Evolutionary conservation across 2,113 vertebrate genomes (phyloP).

Genomic region (Microcebus jonahi): DNA sequence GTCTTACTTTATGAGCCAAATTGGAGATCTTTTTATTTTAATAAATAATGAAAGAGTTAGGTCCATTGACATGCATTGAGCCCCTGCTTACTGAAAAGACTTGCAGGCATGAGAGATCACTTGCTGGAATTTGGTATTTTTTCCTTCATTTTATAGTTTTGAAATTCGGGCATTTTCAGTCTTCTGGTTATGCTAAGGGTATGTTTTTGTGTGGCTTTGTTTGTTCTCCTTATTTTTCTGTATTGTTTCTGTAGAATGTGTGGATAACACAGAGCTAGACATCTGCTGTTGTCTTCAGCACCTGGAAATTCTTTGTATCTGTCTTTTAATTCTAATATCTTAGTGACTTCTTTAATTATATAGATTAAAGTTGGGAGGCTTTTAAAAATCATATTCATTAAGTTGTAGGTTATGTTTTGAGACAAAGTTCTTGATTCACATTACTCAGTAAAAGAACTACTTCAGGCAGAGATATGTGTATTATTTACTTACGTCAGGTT

Average conservation of each 20-base stretch:
- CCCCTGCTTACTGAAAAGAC: background rate
- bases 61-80: background rate
- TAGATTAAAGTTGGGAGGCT: conserved; percentile 3
- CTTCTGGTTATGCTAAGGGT: background rate
- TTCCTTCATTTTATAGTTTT: background rate
- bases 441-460: conserved; percentile 13
- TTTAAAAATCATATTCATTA: conserved; percentile 43
- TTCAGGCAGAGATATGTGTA: background rate
- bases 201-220: background rate
- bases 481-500: conserved; percentile 22
- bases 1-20: background rate
- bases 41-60: background rate
- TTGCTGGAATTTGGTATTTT: background rate
- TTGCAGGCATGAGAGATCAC: background rate
- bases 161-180: background rate
- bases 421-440: conserved; percentile 7
- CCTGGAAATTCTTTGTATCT: background rate
- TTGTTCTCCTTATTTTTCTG: conserved; percentile 5
- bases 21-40: background rate
- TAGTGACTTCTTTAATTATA: conserved; percentile 13
- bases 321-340: conserved; percentile 16
- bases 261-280: background rate
- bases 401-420: conserved; percentile 23
- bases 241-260: background rate
- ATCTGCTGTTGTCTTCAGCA: background rate